Evolutionary conservation across 1,140 invertebrate genomes (phyloP).

Genomic region (Diachasmimorpha longicaudata): DNA sequence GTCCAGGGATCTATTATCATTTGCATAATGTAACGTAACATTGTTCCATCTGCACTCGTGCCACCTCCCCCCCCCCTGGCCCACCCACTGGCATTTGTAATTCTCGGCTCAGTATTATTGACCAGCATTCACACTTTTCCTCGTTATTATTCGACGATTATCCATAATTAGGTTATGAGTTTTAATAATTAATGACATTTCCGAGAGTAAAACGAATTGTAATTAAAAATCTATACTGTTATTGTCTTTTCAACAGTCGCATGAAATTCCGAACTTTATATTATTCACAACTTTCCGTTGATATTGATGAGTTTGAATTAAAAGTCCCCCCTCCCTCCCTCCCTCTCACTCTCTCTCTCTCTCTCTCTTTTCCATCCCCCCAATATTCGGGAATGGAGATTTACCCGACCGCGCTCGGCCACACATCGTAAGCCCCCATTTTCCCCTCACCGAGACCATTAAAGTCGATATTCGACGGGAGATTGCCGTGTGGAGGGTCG

Average conservation of each 20-base stretch:
- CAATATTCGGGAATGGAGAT: not conserved
- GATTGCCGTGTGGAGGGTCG: constrained; percentile 35
- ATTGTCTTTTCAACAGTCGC: not conserved
- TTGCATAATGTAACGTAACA: not conserved
- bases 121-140: not conserved
- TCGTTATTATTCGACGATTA: not conserved
- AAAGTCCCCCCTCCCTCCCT: no score
- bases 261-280: not conserved
- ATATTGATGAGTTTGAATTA: not conserved
- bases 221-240: not conserved
- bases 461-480: constrained; percentile 29
- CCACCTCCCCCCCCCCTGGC: no score
- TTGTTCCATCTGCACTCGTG: not conserved
- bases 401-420: not conserved
- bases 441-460: constrained; percentile 34
- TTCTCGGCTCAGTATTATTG: not conserved
- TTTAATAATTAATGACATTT: not conserved
- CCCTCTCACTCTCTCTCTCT: no score
- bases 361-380: no score
- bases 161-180: not conserved
- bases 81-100: not conserved
- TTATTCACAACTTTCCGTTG: not conserved
- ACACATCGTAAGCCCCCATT: constrained; percentile 23
- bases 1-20: not conserved
- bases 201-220: not conserved